A percentile compares a stretch with the other conserved stretches of the same genome.
Conservation (phyloP, 2,888 invertebrate species). For the Ennomos quercinarius region DNA sequence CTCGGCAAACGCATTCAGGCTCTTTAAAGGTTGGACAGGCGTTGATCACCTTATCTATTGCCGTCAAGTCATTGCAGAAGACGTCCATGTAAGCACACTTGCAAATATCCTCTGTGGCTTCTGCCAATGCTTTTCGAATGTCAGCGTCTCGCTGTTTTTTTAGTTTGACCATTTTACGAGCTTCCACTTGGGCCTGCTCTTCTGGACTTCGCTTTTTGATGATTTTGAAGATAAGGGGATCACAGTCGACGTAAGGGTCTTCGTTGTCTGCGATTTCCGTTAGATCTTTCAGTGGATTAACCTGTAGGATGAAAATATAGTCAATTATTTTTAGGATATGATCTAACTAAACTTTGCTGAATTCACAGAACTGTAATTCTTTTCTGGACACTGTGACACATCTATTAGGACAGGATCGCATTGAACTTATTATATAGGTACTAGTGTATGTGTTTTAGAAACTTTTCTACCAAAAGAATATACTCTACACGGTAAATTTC, state of each 20-base stretch:
- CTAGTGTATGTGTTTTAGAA: too few relatives aligned
- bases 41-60: slow-evolving; percentile 77
- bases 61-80: slow-evolving; percentile 74
- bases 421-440: too few relatives aligned
- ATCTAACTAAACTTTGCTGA: too few relatives aligned
- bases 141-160: slow-evolving; percentile 84
- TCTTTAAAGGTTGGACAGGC: slow-evolving; percentile 77
- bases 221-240: slow-evolving; percentile 89
- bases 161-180: slow-evolving; percentile 81
- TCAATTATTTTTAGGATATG: too few relatives aligned
- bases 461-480: too few relatives aligned
- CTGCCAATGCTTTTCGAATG: slow-evolving; percentile 77
- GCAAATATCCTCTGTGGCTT: slow-evolving; percentile 75
- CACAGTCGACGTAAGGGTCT: slow-evolving; percentile 88
- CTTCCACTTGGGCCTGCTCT: slow-evolving; percentile 82
- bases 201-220: slow-evolving; percentile 85
- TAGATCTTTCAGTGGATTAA: slow-evolving; percentile 88
- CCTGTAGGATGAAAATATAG: slow-evolving; percentile 46
- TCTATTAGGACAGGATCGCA: too few relatives aligned
- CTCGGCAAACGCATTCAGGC: slow-evolving; percentile 72
- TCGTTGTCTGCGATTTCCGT: slow-evolving; percentile 84
- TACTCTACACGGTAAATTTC: too few relatives aligned
- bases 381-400: too few relatives aligned
- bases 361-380: too few relatives aligned
- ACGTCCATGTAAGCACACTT: slow-evolving; percentile 83